phyloP scores from a whole-genome alignment of 1,140 invertebrate genomes.

The Calycopis cecrops region DNA sequence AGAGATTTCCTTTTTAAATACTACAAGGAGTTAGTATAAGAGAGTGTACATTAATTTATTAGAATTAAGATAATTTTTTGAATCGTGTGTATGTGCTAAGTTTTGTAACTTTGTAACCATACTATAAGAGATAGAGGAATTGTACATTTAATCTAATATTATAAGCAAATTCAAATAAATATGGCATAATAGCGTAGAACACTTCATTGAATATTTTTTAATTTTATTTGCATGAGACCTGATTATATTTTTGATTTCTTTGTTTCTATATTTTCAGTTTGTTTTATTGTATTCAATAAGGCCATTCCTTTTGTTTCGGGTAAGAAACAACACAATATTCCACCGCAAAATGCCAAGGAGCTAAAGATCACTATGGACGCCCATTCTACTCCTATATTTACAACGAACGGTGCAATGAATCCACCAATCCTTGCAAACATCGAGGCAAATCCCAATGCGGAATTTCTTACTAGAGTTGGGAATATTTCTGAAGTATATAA shows the following conservation, averaged over 20 bases:
- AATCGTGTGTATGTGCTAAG: too few species aligned
- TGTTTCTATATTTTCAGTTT: conserved; percentile 10
- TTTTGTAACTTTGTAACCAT: too few species aligned
- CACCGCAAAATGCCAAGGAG: conserved; percentile 15
- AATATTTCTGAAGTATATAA: conserved; percentile 81
- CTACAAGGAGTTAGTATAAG: too few species aligned
- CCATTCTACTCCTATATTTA: conserved; percentile 62
- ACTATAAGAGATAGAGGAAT: too few species aligned
- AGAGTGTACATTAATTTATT: too few species aligned
- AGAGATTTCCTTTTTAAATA: not conserved
- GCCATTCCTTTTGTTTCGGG: conserved; percentile 21
- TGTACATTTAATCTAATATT: too few species aligned
- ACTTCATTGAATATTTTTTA: too few species aligned
- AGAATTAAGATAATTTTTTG: too few species aligned
- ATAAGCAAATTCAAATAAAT: too few species aligned
- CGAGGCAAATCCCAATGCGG: conserved; percentile 78
- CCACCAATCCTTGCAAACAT: conserved; percentile 79
- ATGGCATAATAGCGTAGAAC: too few species aligned
- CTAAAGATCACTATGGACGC: conserved; percentile 18
- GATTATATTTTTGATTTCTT: too few species aligned
- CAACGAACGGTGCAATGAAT: conserved; percentile 80
- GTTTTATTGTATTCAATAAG: conserved; percentile 17
- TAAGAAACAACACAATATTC: conserved; percentile 13
- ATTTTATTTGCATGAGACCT: too few species aligned
- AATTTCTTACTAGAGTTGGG: conserved; percentile 81